phyloP scores from a whole-genome alignment of 2,888 invertebrate genomes.

The Scaptomyza tumidula region DNA sequence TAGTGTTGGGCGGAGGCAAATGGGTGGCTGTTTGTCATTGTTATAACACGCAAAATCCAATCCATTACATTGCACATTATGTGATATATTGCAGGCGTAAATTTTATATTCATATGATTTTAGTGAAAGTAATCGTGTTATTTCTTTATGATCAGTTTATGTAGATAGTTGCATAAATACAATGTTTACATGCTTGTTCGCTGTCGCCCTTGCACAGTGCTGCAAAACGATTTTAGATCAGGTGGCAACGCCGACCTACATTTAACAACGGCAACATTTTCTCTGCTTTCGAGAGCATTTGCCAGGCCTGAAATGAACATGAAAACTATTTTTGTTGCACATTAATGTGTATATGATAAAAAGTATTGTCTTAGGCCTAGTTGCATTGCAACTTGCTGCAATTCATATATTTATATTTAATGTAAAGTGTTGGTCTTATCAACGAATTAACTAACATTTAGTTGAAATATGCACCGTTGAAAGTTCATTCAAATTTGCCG shows the following conservation, averaged over 20 bases:
- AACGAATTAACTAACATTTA: neutral
- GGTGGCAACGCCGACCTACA: slow-evolving; percentile 59
- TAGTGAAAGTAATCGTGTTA: neutral
- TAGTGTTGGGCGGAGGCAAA: slow-evolving; percentile 53
- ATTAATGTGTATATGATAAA: too few species aligned
- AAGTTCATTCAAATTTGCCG: slow-evolving; percentile 18
- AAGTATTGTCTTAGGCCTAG: too few species aligned
- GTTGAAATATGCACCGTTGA: neutral
- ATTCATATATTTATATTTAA: slow-evolving; percentile 2
- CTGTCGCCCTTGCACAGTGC: slow-evolving; percentile 42
- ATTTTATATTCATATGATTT: neutral
- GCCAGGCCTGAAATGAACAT: slow-evolving; percentile 28
- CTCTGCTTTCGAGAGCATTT: slow-evolving; percentile 16
- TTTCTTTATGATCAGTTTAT: slow-evolving; percentile 5
- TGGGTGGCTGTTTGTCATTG: slow-evolving; percentile 20
- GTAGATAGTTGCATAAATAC: slow-evolving; percentile 64
- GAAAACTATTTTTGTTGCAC: slow-evolving; percentile 2
- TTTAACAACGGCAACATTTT: slow-evolving; percentile 24
- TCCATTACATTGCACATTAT: neutral
- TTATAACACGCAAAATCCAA: slow-evolving; percentile 9
- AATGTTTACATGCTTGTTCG: slow-evolving; percentile 62
- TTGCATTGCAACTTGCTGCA: neutral
- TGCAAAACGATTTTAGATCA: slow-evolving; percentile 44
- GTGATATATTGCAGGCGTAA: neutral
- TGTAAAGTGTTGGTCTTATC: slow-evolving; percentile 6